Evolutionary conservation across 2,888 invertebrate species (phyloP).

Genomic region (Nebria salina): DNA sequence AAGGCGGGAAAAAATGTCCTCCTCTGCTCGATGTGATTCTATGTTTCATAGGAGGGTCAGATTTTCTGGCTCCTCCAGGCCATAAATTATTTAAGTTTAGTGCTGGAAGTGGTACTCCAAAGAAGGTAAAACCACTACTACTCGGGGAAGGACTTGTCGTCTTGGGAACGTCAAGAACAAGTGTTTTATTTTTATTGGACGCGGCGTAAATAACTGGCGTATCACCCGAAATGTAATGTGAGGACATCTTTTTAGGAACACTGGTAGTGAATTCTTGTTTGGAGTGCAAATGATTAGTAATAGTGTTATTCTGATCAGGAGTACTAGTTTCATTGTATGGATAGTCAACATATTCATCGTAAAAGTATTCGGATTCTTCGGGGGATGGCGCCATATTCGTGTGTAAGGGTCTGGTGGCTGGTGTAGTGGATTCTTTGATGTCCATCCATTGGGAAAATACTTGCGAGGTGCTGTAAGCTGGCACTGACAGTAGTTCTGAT

Average conservation of each 20-base stretch:
- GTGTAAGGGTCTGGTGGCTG: constrained; percentile 64
- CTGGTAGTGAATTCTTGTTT: constrained; percentile 40
- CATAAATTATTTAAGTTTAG: constrained; percentile 76
- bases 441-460: constrained; percentile 69
- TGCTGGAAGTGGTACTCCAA: constrained; percentile 82
- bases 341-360: constrained; percentile 84
- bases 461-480: constrained; percentile 67
- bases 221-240: constrained; percentile 66
- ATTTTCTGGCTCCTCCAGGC: constrained; percentile 58
- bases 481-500: constrained; percentile 66
- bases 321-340: constrained; percentile 71
- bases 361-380: constrained; percentile 83
- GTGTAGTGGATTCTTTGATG: constrained; percentile 63
- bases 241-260: constrained; percentile 53
- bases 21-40: constrained; percentile 57
- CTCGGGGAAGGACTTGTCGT: constrained; percentile 63
- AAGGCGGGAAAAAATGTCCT: constrained; percentile 61
- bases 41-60: constrained; percentile 56
- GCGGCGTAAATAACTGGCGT: constrained; percentile 71
- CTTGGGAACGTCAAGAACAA: constrained; percentile 54
- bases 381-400: constrained; percentile 70
- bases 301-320: constrained; percentile 50
- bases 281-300: constrained; percentile 55
- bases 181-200: constrained; percentile 58
- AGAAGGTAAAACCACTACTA: constrained; percentile 79